A percentile compares a stretch with the other conserved stretches of the same genome.
Evolutionary conservation across 2,113 vertebrate species (phyloP).

Genomic region (Microcebus tavaratra): DNA sequence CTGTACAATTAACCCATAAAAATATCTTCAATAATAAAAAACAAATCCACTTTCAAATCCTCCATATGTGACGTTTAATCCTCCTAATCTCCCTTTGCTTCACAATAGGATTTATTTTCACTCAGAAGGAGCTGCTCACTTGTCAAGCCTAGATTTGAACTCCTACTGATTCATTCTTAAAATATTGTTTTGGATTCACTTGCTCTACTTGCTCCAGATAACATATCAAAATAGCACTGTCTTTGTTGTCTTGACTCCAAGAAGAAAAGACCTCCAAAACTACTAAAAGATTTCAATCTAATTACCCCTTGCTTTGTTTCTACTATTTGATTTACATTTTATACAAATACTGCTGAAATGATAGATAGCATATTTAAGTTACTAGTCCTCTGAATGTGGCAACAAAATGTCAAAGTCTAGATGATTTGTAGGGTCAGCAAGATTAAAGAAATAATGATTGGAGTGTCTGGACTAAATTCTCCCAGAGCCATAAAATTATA

Average conservation of each 20-base stretch:
- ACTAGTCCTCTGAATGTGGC: not conserved
- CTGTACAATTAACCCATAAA: constrained; percentile 62
- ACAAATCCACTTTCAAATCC: constrained; percentile 63
- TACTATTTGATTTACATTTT: not conserved
- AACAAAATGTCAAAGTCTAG: not conserved
- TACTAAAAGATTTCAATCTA: not conserved
- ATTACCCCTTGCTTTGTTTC: not conserved
- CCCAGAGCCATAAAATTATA: not conserved
- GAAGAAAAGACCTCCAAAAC: not conserved
- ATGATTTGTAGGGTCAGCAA: not conserved
- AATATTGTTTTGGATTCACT: not conserved
- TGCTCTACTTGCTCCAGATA: not conserved
- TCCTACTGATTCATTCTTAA: constrained; percentile 63
- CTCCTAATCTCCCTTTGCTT: constrained; percentile 68
- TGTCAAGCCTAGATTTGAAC: constrained; percentile 52
- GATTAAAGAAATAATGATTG: not conserved
- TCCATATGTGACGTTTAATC: constrained; percentile 69
- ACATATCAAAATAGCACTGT: constrained; percentile 44
- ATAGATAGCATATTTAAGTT: not conserved
- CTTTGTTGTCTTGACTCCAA: not conserved
- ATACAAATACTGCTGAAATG: not conserved
- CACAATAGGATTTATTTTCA: constrained; percentile 70
- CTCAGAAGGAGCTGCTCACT: constrained; percentile 55
- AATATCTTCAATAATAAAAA: constrained; percentile 56
- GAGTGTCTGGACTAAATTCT: not conserved